Evolutionary conservation across 2,113 vertebrate genomes (phyloP).

Genomic region (Aviceda subcristata): DNA sequence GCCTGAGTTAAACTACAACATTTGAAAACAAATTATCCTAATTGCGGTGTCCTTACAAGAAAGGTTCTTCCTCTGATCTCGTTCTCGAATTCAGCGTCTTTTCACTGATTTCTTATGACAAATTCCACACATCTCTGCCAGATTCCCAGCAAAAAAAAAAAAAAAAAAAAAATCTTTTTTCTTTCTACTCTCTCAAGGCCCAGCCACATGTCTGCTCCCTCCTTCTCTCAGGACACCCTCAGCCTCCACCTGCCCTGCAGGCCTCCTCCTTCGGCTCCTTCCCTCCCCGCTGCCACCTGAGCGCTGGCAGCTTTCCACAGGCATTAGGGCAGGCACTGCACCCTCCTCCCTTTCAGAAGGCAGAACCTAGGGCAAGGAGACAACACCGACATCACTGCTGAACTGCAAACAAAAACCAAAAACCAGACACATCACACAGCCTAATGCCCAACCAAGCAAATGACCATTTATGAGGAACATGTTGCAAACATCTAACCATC

Average conservation of each 20-base stretch:
- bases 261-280: background rate
- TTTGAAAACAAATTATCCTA: background rate
- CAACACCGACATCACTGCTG: background rate
- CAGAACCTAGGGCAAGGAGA: background rate
- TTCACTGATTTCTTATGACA: background rate
- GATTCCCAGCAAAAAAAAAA: background rate
- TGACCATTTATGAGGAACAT: background rate
- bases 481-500: background rate
- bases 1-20: background rate
- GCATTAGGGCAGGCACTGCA: background rate
- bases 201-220: background rate
- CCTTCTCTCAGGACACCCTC: background rate
- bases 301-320: background rate
- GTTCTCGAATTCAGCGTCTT: background rate
- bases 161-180: background rate
- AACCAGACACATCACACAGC: background rate
- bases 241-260: background rate
- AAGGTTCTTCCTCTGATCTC: background rate
- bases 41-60: background rate
- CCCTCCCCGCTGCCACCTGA: background rate
- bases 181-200: background rate
- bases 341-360: background rate
- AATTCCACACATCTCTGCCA: background rate
- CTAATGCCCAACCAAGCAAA: accelerated
- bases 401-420: background rate